phyloP scores from a whole-genome alignment of 1,140 invertebrate genomes.

The Parapsyche elsis region DNA sequence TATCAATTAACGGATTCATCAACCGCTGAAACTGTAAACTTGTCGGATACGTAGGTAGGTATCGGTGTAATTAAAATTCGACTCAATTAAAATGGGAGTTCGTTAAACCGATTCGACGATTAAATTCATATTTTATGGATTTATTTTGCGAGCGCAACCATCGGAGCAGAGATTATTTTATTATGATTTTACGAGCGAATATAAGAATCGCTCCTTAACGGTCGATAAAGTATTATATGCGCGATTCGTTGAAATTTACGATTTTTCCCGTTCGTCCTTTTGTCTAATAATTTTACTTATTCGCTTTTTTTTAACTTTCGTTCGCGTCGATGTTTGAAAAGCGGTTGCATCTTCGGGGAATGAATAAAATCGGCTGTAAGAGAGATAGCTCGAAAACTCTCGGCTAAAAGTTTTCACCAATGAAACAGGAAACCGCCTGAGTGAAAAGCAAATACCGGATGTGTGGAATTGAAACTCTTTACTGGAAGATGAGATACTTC shows the following conservation, averaged over 20 bases:
- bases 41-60: not conserved
- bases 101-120: not conserved
- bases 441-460: constrained; percentile 47
- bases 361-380: constrained; percentile 5
- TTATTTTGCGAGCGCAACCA: no score
- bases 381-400: not conserved
- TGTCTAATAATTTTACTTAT: no score
- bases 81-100: constrained; percentile 6
- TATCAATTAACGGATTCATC: not conserved
- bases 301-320: not conserved
- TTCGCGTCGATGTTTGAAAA: not conserved
- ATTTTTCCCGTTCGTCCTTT: not conserved
- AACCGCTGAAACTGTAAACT: not conserved
- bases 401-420: constrained; percentile 37
- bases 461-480: constrained; percentile 46
- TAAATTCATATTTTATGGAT: no score
- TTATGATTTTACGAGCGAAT: no score
- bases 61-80: not conserved
- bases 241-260: not conserved
- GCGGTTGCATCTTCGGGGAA: not conserved
- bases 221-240: no score
- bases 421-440: constrained; percentile 35
- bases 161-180: no score
- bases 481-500: constrained; percentile 43
- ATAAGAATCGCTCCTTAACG: no score